Evolutionary conservation across 2,113 vertebrate genomes (phyloP).

Genomic region (Mixornis gularis): DNA sequence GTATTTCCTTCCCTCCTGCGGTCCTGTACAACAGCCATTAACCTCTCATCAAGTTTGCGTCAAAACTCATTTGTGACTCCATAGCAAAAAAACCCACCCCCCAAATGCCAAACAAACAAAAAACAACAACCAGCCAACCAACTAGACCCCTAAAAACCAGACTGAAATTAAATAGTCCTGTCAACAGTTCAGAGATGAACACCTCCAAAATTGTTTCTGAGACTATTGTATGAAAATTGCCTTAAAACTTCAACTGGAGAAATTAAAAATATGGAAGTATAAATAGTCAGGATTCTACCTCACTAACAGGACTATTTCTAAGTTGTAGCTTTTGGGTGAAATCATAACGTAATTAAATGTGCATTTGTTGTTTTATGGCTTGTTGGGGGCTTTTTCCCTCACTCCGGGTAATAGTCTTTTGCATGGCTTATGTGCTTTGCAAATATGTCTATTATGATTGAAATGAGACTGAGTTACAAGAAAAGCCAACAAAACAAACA

Average conservation of each 20-base stretch:
- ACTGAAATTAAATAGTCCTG: background rate
- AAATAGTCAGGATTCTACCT: background rate
- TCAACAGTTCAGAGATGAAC: background rate
- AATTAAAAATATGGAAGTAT: background rate
- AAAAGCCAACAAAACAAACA: background rate
- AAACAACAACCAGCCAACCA: background rate
- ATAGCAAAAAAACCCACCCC: background rate
- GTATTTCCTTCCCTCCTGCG: background rate
- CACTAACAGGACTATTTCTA: background rate
- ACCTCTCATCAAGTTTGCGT: background rate
- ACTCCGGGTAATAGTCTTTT: background rate
- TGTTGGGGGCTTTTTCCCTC: fast-evolving
- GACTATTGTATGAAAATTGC: background rate
- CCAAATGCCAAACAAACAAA: background rate
- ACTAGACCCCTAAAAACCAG: background rate
- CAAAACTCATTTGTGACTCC: background rate
- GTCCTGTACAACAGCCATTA: background rate
- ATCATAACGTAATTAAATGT: background rate
- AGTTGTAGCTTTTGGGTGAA: background rate
- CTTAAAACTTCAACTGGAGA: background rate
- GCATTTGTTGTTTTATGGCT: background rate
- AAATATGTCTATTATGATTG: background rate
- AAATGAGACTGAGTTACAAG: background rate
- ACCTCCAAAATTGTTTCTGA: background rate
- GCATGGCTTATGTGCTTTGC: background rate